phyloP scores from a whole-genome alignment of 2,888 invertebrate genomes.

The Lepidochrysops patricia region DNA sequence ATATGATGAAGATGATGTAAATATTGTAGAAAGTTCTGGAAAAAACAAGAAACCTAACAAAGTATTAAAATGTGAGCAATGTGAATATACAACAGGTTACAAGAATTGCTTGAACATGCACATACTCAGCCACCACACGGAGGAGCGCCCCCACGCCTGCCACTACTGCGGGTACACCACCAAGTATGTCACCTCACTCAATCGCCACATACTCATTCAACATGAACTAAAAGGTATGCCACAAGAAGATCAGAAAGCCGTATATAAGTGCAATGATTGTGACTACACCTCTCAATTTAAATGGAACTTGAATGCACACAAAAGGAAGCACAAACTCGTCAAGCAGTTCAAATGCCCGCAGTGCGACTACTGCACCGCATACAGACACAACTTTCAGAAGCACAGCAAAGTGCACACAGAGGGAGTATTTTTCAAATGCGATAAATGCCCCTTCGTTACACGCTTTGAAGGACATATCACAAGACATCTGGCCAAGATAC shows the following conservation, averaged over 20 bases:
- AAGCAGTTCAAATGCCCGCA: conserved; percentile 33
- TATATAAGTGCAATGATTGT: conserved; percentile 32
- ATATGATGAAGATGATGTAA: conserved; percentile 1
- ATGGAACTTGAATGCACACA: conserved; percentile 35
- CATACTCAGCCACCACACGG: conserved; percentile 36
- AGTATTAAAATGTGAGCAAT: conserved; percentile 33
- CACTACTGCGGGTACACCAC: conserved; percentile 39
- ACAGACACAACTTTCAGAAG: conserved; percentile 31
- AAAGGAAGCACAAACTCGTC: conserved; percentile 34
- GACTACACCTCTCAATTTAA: conserved; percentile 32
- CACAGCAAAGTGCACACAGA: conserved; percentile 30
- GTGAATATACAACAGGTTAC: conserved; percentile 40
- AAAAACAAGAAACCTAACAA: conserved; percentile 21
- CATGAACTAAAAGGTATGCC: conserved; percentile 31
- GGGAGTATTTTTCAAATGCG: conserved; percentile 33
- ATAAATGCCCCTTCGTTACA: conserved; percentile 46
- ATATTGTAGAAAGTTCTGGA: neutral
- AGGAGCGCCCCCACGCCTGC: conserved; percentile 36
- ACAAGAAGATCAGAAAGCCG: conserved; percentile 16
- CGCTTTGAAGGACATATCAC: conserved; percentile 47
- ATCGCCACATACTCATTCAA: conserved; percentile 37
- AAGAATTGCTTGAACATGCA: conserved; percentile 43
- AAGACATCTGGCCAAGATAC: conserved; percentile 47
- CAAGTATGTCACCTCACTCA: conserved; percentile 38
- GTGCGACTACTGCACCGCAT: conserved; percentile 31